Evolutionary conservation across 2,797 vertebrate species (phyloP), one percentile per base, ranked within the genome.

Genomic region (Enteromius treurensis): DNA sequence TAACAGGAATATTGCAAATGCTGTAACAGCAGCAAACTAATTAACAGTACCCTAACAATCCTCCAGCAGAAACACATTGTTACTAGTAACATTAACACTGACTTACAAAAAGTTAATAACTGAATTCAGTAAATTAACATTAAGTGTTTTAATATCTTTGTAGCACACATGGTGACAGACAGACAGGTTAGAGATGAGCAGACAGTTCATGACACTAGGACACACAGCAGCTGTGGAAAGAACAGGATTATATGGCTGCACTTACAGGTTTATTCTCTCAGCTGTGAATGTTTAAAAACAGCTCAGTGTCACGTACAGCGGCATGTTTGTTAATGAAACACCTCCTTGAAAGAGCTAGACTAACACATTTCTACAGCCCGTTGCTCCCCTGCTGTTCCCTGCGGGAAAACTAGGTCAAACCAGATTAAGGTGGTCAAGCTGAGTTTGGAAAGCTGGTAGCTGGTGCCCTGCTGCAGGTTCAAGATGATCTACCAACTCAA

Each of bases 251-350:
- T 64, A 47, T 2, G 1, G 37, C 55, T 77, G 75, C 8, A 29
- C n/a, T 62, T 77, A 19, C 23, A 55, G 34, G 23, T 79, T 68
- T 34, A 37, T 26, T 37, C 29, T 68, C 64, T 53, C 29, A 19
- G 47, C 77, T 79, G 77, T 40, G 58, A 64, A 77, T 47, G 77
- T 79, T 79, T 79, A 79, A 79, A 80, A 74, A 83, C 83, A 94
- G 94, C 94, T 86, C 86, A 91, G 92, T 91, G 0, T 91, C 92
- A 45, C 85, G 92, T 93, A 91, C 92, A 88, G 91, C 91, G 90
- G 93, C 93, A 93, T 95, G 95, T 93, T 92, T 94, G 95, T 94
- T 95, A 96, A 96, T 96, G 95, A 95, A 95, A 95, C 91, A 92
- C 81, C 32, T 92, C 94, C 91, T 94, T 92, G 90, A 95, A 92